Evolutionary conservation across 2,888 invertebrate species (phyloP), one percentile per base, ranked within the genome.

Genomic region (Neoscelio sp.): DNA sequence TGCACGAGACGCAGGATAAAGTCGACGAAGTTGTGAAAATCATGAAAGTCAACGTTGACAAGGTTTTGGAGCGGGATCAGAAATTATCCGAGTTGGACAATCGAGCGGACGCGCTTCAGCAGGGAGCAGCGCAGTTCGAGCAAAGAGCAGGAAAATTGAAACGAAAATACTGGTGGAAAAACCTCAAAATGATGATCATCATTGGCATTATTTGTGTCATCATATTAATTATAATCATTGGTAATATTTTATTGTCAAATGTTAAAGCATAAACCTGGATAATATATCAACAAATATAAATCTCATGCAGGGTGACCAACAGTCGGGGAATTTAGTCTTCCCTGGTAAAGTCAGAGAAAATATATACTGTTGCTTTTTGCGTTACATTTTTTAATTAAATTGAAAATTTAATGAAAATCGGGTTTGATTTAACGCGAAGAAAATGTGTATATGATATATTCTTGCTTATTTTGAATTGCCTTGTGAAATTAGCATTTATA

Each of bases 141-240:
- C 98, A 98, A 86, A 97, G 98, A 90, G 98, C 98, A 75, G 98
- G 98, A 87, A 98, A 98, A 92, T 93, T 98, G 90, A 98, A 98
- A 92, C 94, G 97, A 89, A 98, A 98, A 92, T 98, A 97, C 91
- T 99, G 98, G 98, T 95, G 98, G 94, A 97, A 98, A 92, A 99
- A 99, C 91, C 92, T 98, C 88, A 98, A 98, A 94, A 96, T 97
- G 96, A 97, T 97, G 96, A 96, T 97, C 87, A 96, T 97, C 86
- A 95, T 96, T 93, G 97, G 96, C 75, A 94, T 96, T 73, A 96
- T 97, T 90, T 96, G 95, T 78, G 92, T 95, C 86, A 93, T 96
- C 83, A 94, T 96, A 91, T 92, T 97, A 87, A 96, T 95, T 87
- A 95, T 97, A 88, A 95, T 97, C 89, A 96, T 97, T 91, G 95